phyloP scores from a whole-genome alignment of 2,113 vertebrate genomes.

The zebrafish (Danio rerio) region GRCz12tu NC_133179.1:14815501-14816000 shows the following conservation, averaged over 20 bases:
- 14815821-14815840: no score
- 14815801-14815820: no score
- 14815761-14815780: no score
- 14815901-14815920: no score
- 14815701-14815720: neutral
- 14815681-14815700: neutral
- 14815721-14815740: constrained; percentile 3
- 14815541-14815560: constrained; percentile 25
- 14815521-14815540: constrained; percentile 4
- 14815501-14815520: constrained; percentile 19
- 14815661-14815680: constrained; percentile 9
- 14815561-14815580: constrained; percentile 31
- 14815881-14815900: no score
- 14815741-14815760: neutral
- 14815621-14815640: neutral
- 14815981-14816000: no score
- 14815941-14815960: no score
- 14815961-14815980: no score
- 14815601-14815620: neutral
- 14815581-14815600: neutral
- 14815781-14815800: no score
- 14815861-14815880: no score
- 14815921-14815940: no score
- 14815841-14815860: no score
- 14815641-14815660: neutral